Evolutionary conservation across 2,797 vertebrate genomes (phyloP).

Genomic region (Vireo griseus): DNA sequence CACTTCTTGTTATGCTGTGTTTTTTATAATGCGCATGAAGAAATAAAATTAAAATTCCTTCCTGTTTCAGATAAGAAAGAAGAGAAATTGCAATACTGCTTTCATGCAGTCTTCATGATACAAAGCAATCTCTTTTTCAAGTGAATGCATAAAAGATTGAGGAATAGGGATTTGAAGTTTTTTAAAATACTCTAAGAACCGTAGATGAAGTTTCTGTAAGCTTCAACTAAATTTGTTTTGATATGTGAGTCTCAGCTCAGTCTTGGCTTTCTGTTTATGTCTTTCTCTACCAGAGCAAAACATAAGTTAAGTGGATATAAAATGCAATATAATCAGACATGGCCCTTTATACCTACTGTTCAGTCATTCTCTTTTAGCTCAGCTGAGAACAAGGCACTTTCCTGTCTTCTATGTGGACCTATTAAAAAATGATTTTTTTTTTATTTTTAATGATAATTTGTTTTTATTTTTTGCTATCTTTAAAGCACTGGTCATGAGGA

Average conservation of each 20-base stretch:
- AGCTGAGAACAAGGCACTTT: not conserved
- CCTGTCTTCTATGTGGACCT: not conserved
- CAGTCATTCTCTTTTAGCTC: not conserved
- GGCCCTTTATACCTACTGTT: not conserved
- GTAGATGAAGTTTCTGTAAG: not conserved
- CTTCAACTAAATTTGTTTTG: not conserved
- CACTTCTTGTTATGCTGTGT: not conserved
- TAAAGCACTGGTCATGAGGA: not conserved
- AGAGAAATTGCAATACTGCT: constrained; percentile 18
- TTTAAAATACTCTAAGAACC: not conserved
- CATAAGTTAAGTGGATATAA: not conserved
- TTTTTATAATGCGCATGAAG: not conserved
- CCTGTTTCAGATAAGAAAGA: constrained; percentile 8
- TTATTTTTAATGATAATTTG: not conserved
- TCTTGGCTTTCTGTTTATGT: not conserved
- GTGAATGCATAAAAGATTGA: not conserved
- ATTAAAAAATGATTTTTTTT: rapidly evolving
- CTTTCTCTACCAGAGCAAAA: not conserved
- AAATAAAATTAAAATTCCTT: not conserved
- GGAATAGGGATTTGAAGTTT: not conserved
- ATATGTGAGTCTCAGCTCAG: not conserved
- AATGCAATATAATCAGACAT: not conserved
- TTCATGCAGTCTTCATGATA: not conserved
- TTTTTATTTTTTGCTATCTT: not conserved
- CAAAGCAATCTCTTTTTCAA: constrained; percentile 23